phyloP scores from a whole-genome alignment of 2,797 vertebrate species.

The Scyliorhinus canicula region DNA sequence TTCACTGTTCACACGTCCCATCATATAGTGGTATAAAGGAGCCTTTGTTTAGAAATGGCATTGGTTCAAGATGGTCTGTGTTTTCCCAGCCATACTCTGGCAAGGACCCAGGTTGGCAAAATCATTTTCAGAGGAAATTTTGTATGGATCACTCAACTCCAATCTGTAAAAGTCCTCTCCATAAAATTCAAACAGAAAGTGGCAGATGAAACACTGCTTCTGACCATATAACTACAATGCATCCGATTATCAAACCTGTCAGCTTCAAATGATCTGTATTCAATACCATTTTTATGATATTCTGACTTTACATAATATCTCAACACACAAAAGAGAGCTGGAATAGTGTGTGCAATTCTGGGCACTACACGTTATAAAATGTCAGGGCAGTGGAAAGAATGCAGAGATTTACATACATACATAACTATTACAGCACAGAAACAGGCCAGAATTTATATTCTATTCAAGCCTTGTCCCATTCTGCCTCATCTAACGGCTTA shows the following conservation, averaged over 20 bases:
- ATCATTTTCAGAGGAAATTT: background rate
- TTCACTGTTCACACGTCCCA: background rate
- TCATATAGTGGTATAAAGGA: background rate
- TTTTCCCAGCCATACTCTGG: background rate
- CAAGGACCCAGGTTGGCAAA: background rate
- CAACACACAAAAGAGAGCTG: background rate
- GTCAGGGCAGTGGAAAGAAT: background rate
- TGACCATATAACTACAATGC: background rate
- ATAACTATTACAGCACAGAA: background rate
- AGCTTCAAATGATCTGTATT: background rate
- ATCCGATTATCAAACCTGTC: background rate
- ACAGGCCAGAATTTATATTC: background rate
- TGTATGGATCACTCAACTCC: background rate
- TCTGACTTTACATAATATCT: background rate
- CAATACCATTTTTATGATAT: background rate
- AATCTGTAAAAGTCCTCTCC: background rate
- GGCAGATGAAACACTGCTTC: background rate
- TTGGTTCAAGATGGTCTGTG: background rate
- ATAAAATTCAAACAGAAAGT: background rate
- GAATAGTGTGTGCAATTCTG: background rate
- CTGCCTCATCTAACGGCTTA: background rate
- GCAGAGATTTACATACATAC: background rate
- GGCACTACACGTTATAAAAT: background rate
- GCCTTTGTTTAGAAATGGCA: constrained; percentile 29
- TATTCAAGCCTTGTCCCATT: background rate